Evolutionary conservation across 2,797 vertebrate species (phyloP), one percentile per base, ranked within the genome.

Genomic region (Paguma larvata): DNA sequence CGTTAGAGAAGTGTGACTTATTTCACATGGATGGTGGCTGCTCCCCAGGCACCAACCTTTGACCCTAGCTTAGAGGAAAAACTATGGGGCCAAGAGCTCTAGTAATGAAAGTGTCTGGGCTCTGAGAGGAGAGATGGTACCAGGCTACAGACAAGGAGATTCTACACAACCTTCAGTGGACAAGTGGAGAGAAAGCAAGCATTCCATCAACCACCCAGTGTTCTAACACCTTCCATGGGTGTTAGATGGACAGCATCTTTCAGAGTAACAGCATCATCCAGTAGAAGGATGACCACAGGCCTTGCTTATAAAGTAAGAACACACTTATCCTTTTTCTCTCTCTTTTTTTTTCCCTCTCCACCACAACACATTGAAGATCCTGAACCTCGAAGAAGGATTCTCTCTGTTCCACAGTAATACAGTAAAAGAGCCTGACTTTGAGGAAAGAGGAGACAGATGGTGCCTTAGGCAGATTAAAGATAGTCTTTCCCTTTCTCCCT

Each of bases 61-160:
- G 32, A 9, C 13, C 25, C 13, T 32, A n/a, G 25, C 9, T 53
- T 38, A 68, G 15, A 79, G 23, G 2, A 1, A 15, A 46, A 3
- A 1, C 41, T 46, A 0, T 18, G 53, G 23, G 23, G 1, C 11
- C 11, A 48, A 78, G 2, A 38, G 0, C 15, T 53, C 2, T 25
- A 73, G 30, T 3, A 30, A 5, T 41, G 67, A 84, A 2, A 53
- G 15, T 14, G 21, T 83, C 16, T 65, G 32, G n/a, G 18, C 38
- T 41, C 8, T 48, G 30, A 34, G 10, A 88, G 3, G 14, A 44
- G 18, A 56, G 6, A 25, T 67, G 18, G 6, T 9, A 72, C 0
- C 16, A 56, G 12, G 12, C 0, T 48, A 1, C 1, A 1, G 19
- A 65, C 6, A 53, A 82, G 18, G 30, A 38, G 5, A 91, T 44